These are phyloP conservation scores for Pomacea maculata DNA, from an alignment of 1,140 invertebrate genomes.

Conservation along the genomic window DNA sequence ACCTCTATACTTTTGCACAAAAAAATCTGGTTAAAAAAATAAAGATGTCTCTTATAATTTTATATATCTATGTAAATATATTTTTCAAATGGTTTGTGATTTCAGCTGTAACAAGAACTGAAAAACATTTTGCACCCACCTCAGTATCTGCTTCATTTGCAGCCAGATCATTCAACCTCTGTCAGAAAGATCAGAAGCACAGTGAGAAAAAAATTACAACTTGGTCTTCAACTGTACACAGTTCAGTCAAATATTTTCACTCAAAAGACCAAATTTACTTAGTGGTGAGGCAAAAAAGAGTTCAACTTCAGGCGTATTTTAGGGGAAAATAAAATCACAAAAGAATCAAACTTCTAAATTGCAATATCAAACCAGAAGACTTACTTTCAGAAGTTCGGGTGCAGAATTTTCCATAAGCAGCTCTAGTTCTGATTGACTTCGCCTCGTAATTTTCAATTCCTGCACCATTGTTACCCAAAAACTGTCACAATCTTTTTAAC, in stretches of 20 bases:
- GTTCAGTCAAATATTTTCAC: neutral
- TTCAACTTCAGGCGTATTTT: too few relatives aligned
- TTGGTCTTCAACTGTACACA: neutral
- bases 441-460: constrained; percentile 6
- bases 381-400: neutral
- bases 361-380: neutral
- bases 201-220: too few relatives aligned
- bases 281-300: neutral
- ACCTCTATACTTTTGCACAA: too few relatives aligned
- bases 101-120: too few relatives aligned
- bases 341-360: too few relatives aligned
- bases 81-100: too few relatives aligned
- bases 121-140: too few relatives aligned
- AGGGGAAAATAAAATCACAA: too few relatives aligned
- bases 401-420: neutral
- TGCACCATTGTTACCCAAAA: neutral
- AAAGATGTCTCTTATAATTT: too few relatives aligned
- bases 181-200: neutral
- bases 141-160: neutral
- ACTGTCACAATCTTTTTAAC: too few relatives aligned
- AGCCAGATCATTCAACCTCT: constrained; percentile 14
- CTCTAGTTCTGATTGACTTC: neutral
- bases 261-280: neutral
- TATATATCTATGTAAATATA: too few relatives aligned
- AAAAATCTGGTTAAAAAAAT: too few relatives aligned